phyloP scores from a whole-genome alignment of 2,888 invertebrate species.

The Saturnia pavonia region DNA sequence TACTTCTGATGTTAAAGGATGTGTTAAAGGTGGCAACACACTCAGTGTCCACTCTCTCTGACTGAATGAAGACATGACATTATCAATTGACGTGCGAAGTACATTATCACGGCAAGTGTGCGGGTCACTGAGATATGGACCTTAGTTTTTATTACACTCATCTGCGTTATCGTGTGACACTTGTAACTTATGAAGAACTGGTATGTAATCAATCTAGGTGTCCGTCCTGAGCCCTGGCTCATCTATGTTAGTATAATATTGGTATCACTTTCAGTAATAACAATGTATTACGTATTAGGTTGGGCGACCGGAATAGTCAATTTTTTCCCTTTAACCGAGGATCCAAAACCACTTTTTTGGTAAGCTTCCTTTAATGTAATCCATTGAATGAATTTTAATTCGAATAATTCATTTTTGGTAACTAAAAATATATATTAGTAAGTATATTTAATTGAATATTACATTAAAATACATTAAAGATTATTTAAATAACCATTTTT shows the following conservation, averaged over 20 bases:
- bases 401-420: too few species aligned
- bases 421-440: too few species aligned
- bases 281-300: too few species aligned
- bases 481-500: too few species aligned
- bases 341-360: too few species aligned
- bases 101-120: neutral
- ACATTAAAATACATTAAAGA: too few species aligned
- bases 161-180: neutral
- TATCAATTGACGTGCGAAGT: neutral
- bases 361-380: too few species aligned
- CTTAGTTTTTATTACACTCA: neutral
- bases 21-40: neutral
- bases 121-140: neutral
- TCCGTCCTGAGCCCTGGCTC: neutral
- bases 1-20: neutral
- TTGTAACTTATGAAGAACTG: neutral
- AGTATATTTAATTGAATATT: too few species aligned
- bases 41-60: neutral
- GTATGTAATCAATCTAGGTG: neutral
- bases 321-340: too few species aligned
- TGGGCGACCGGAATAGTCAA: too few species aligned
- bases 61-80: neutral
- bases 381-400: too few species aligned
- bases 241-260: neutral
- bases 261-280: too few species aligned